Evolutionary conservation across 2,888 invertebrate genomes (phyloP).

Genomic region (Cheiracanthium punctorium): DNA sequence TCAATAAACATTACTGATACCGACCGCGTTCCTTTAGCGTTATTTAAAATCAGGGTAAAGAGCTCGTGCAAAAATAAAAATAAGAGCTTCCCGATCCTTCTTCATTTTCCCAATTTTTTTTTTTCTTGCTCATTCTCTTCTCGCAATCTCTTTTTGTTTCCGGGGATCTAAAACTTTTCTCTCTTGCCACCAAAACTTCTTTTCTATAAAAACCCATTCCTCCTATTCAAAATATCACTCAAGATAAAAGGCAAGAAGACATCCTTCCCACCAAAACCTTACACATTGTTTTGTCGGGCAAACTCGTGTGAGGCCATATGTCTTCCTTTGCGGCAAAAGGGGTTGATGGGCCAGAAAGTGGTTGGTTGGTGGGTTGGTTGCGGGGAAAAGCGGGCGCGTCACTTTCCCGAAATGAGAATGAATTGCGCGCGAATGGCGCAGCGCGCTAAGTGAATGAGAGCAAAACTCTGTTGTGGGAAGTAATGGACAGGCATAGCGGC

Average conservation of each 20-base stretch:
- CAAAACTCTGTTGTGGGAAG: background rate
- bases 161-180: background rate
- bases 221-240: background rate
- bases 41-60: no score
- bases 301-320: background rate
- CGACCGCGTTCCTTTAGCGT: no score
- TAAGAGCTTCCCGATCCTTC: background rate
- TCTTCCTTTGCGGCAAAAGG: slow-evolving; percentile 5
- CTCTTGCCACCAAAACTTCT: background rate
- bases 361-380: background rate
- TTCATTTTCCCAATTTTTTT: no score
- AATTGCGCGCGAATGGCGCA: background rate
- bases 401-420: slow-evolving; percentile 10
- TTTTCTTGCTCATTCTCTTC: no score
- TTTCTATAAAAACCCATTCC: background rate
- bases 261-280: background rate
- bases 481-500: background rate
- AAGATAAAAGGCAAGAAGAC: background rate
- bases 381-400: background rate
- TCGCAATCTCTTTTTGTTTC: background rate
- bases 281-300: background rate
- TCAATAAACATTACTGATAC: no score
- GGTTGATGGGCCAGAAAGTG: slow-evolving; percentile 1
- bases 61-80: no score
- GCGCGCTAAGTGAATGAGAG: slow-evolving; percentile 8